phyloP scores from a whole-genome alignment of 1,140 invertebrate species.

The Drosophila pandora region DNA sequence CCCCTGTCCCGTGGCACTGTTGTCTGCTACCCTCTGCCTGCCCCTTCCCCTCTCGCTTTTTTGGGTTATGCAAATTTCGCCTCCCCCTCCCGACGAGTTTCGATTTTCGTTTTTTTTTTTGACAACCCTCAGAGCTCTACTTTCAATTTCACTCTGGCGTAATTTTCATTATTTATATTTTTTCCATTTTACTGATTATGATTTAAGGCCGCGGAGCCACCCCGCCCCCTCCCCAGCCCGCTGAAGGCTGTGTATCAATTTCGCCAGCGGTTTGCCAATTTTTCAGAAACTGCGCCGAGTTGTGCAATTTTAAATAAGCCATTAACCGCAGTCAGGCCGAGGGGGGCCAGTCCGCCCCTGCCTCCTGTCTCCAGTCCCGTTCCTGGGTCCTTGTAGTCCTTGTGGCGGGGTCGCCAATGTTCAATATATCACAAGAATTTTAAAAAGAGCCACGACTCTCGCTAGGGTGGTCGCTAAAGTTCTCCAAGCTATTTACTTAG shows the following conservation, averaged over 20 bases:
- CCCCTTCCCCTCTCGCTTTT: not conserved
- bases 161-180: constrained; percentile 83
- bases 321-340: constrained; percentile 74
- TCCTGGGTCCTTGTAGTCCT: constrained; percentile 13
- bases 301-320: constrained; percentile 76
- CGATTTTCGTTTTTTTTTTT: constrained; percentile 27
- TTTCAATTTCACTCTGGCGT: constrained; percentile 68
- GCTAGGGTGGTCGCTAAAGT: constrained; percentile 8
- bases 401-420: constrained; percentile 53
- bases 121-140: constrained; percentile 64
- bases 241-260: constrained; percentile 78
- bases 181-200: constrained; percentile 82
- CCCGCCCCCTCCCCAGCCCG: constrained; percentile 11
- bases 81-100: not conserved
- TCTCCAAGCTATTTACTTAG: too few relatives aligned
- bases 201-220: constrained; percentile 65
- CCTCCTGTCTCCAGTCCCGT: not conserved
- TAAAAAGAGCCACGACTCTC: constrained; percentile 3
- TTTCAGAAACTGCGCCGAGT: constrained; percentile 58
- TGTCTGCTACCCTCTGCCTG: not conserved
- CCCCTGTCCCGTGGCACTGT: not conserved
- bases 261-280: constrained; percentile 77
- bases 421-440: constrained; percentile 75
- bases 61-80: constrained; percentile 70
- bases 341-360: constrained; percentile 23